A percentile compares a stretch with the other conserved stretches of the same genome.
phyloP scores from a whole-genome alignment of 2,113 vertebrate species.

The Eira barbara region DNA sequence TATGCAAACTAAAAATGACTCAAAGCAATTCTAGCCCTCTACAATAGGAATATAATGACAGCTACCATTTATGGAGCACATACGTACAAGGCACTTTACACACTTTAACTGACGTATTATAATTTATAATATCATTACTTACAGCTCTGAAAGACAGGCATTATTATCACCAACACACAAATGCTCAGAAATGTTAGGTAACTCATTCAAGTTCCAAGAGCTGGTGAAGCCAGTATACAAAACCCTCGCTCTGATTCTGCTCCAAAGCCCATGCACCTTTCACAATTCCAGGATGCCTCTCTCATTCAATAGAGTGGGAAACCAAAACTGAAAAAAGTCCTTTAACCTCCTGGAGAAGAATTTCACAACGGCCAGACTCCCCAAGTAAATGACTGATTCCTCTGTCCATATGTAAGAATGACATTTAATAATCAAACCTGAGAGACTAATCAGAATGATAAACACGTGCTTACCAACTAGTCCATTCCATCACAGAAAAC shows the following conservation, averaged over 20 bases:
- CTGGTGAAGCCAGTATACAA: background rate
- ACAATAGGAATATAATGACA: background rate
- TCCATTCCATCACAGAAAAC: conserved; percentile 69
- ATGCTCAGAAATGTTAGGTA: background rate
- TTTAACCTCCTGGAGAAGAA: conserved; percentile 67
- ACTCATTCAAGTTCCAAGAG: background rate
- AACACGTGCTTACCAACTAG: background rate
- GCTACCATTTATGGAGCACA: background rate
- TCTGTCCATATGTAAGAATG: conserved; percentile 65
- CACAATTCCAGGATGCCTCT: background rate
- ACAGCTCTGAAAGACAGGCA: background rate
- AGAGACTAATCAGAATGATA: conserved; percentile 57
- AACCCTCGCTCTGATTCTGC: background rate
- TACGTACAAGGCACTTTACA: background rate
- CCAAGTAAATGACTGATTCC: conserved; percentile 66
- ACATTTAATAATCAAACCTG: conserved; percentile 63
- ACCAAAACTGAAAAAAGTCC: background rate
- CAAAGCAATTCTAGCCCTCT: background rate
- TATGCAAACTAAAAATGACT: background rate
- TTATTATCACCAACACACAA: background rate
- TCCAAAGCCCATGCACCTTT: background rate
- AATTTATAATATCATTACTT: background rate
- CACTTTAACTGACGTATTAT: background rate
- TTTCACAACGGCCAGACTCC: conserved; percentile 46
- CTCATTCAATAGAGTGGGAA: background rate